Conservation (phyloP, 2,797 vertebrate species). For the Malacoctenus gilli region DNA sequence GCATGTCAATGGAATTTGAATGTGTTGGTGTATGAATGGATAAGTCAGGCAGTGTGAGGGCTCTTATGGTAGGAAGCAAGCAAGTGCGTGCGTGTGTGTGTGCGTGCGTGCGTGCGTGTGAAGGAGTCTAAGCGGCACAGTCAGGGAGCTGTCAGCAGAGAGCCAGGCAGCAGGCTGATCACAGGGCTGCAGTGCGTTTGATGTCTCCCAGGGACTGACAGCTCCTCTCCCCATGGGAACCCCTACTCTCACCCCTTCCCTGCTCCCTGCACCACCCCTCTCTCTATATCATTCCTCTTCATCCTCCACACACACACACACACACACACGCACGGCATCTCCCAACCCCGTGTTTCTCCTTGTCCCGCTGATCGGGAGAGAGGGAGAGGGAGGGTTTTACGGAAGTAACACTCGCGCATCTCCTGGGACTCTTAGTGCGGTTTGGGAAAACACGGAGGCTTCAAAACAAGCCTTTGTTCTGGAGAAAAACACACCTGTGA, state of each 20-base stretch:
- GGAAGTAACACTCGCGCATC: slow-evolving; percentile 47
- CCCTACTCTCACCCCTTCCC: slow-evolving; percentile 57
- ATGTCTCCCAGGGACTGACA: slow-evolving; percentile 86
- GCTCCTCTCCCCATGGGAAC: slow-evolving; percentile 76
- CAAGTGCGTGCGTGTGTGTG: slow-evolving; percentile 27
- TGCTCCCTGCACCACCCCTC: slow-evolving; percentile 55
- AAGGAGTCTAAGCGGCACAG: slow-evolving; percentile 74
- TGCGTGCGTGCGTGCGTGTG: slow-evolving; percentile 41
- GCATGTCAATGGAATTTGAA: slow-evolving; percentile 71
- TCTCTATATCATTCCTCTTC: slow-evolving; percentile 59
- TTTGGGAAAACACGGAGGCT: slow-evolving; percentile 44
- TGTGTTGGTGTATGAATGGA: slow-evolving; percentile 64
- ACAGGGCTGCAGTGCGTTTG: slow-evolving; percentile 80
- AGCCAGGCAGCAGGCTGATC: slow-evolving; percentile 81
- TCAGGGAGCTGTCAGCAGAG: slow-evolving; percentile 80
- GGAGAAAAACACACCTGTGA: slow-evolving; percentile 55
- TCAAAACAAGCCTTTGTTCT: slow-evolving; percentile 62
- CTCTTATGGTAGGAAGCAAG: slow-evolving; percentile 50
- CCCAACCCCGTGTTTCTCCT: slow-evolving; percentile 30
- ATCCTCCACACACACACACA: slow-evolving; percentile 58
- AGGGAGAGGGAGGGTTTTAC: no score
- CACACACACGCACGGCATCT: slow-evolving; percentile 35
- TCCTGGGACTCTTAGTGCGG: slow-evolving; percentile 57
- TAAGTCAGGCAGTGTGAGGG: slow-evolving; percentile 58
- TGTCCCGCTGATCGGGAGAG: slow-evolving; percentile 35